phyloP scores from a whole-genome alignment of 2,113 vertebrate species.

The Ptilorrhoa leucosticta region DNA sequence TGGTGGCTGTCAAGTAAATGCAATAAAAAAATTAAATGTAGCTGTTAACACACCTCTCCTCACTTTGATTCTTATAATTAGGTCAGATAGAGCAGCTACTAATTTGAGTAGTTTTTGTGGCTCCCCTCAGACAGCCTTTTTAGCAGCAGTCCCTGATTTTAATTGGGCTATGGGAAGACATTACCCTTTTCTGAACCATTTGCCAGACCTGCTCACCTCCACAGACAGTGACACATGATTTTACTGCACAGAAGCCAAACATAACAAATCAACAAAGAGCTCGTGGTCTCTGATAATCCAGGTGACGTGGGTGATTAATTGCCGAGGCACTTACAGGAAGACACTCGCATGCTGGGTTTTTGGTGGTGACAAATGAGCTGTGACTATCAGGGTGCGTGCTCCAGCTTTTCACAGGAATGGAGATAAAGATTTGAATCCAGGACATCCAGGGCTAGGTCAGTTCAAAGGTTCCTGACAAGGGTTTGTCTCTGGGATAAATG shows the following conservation, averaged over 20 bases:
- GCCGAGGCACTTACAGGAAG: conserved; percentile 29
- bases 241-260: conserved; percentile 31
- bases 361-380: background rate
- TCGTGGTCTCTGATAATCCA: background rate
- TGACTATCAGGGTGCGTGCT: background rate
- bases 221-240: background rate
- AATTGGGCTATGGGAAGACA: conserved; percentile 20
- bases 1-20: background rate
- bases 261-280: conserved; percentile 45
- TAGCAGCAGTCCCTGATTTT: conserved; percentile 35
- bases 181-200: background rate
- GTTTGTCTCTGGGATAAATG: background rate
- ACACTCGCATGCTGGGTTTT: background rate
- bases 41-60: background rate
- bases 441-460: background rate
- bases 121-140: conserved; percentile 14
- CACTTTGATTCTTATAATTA: background rate
- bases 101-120: conserved; percentile 15
- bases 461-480: background rate
- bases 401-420: background rate
- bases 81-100: background rate
- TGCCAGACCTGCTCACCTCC: background rate
- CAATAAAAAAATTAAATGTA: background rate
- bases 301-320: background rate
- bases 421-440: background rate